Evolutionary conservation across 2,888 invertebrate species (phyloP).

Genomic region (Argyra leucocephala): DNA sequence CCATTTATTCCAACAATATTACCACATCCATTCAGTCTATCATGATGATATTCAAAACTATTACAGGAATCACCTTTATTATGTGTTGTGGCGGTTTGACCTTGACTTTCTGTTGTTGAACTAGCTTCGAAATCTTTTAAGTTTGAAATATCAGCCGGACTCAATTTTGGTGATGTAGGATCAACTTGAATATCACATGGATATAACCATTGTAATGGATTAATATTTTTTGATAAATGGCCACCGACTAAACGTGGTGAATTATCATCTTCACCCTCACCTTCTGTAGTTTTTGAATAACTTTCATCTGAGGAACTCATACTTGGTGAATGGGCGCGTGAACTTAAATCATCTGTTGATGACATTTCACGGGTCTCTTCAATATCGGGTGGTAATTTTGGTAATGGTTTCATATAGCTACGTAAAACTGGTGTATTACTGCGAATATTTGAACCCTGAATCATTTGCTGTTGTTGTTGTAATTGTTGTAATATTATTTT

Average conservation of each 20-base stretch:
- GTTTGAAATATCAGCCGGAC: constrained; percentile 30
- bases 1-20: constrained; percentile 30
- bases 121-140: constrained; percentile 42
- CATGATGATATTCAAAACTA: constrained; percentile 53
- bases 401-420: constrained; percentile 51
- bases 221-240: constrained; percentile 29
- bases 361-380: constrained; percentile 48
- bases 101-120: constrained; percentile 46
- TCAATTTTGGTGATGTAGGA: constrained; percentile 36
- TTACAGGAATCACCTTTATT: constrained; percentile 55
- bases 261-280: constrained; percentile 46
- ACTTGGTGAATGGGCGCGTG: constrained; percentile 69
- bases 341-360: constrained; percentile 74
- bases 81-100: constrained; percentile 51
- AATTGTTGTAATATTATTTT: constrained; percentile 15
- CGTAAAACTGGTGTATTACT: constrained; percentile 34
- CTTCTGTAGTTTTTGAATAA: constrained; percentile 71
- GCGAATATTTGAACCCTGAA: constrained; percentile 30
- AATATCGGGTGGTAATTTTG: constrained; percentile 48
- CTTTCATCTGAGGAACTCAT: constrained; percentile 78
- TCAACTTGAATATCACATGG: constrained; percentile 54
- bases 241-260: constrained; percentile 35
- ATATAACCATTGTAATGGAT: constrained; percentile 52
- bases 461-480: constrained; percentile 12
- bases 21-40: constrained; percentile 28